A percentile compares a stretch with the other conserved stretches of the same genome.
Conservation (phyloP, 1,140 invertebrate species). For the Cataglyphis hispanica region DNA sequence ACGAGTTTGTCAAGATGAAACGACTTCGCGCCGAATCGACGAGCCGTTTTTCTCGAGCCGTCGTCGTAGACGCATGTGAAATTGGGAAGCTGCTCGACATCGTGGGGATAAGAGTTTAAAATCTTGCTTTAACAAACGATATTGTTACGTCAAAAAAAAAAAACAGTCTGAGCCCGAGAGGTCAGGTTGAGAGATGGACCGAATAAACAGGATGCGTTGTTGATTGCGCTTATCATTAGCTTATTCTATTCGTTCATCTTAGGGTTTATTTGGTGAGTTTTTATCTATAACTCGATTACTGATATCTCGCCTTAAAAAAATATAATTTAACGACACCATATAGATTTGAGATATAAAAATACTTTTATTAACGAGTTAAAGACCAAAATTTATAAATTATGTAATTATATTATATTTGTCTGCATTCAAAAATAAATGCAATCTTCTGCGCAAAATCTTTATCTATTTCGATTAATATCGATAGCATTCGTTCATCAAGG, state of each 20-base stretch:
- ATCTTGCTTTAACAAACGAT: background rate
- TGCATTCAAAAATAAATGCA: background rate
- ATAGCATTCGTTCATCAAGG: background rate
- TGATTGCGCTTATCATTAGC: background rate
- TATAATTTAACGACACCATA: background rate
- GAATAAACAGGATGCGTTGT: background rate
- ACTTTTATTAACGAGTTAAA: background rate
- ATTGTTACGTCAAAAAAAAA: background rate
- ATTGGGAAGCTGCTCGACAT: background rate
- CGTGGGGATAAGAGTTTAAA: background rate
- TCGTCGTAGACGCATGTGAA: background rate
- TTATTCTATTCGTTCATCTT: background rate
- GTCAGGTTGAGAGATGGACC: background rate
- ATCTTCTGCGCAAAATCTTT: background rate
- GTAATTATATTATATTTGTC: background rate
- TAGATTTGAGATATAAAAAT: background rate
- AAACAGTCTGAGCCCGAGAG: background rate
- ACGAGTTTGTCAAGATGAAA: conserved; percentile 75
- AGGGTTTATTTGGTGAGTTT: background rate
- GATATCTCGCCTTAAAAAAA: background rate
- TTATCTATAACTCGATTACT: background rate
- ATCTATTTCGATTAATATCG: background rate
- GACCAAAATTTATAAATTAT: conserved; percentile 7
- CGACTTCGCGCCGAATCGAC: conserved; percentile 64
- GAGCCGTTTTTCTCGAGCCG: conserved; percentile 48